phyloP scores from a whole-genome alignment of 2,797 vertebrate genomes.

The Lophotriccus pileatus region DNA sequence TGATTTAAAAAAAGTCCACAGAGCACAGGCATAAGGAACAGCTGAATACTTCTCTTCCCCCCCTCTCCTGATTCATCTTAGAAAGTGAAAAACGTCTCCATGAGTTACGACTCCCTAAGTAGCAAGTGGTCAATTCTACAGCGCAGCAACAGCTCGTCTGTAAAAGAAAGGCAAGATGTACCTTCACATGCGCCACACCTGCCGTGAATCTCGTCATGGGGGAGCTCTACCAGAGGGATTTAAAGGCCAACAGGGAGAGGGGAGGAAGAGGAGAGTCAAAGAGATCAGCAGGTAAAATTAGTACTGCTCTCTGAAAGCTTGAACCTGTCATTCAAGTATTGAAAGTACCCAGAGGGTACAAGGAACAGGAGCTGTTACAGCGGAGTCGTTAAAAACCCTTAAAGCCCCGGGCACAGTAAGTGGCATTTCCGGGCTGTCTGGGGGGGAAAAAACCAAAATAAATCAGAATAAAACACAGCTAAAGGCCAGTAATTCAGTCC shows the following conservation, averaged over 20 bases:
- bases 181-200: conserved; percentile 63
- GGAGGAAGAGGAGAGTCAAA: conserved; percentile 49
- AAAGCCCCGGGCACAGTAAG: conserved; percentile 56
- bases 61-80: conserved; percentile 25
- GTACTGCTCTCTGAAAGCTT: conserved; percentile 73
- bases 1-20: conserved; percentile 40
- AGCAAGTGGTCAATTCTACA: conserved; percentile 52
- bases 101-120: background rate
- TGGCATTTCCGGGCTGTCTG: conserved; percentile 54
- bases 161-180: conserved; percentile 54
- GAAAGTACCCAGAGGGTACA: conserved; percentile 66
- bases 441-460: background rate
- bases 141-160: conserved; percentile 18
- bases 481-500: conserved; percentile 66
- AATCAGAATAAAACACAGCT: background rate
- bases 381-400: conserved; percentile 59
- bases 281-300: conserved; percentile 68
- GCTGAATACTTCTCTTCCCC: conserved; percentile 60
- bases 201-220: conserved; percentile 30
- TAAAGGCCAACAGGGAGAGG: conserved; percentile 36
- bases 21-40: conserved; percentile 42
- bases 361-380: conserved; percentile 58
- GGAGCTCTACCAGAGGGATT: conserved; percentile 42
- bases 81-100: conserved; percentile 25
- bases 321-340: conserved; percentile 82